Evolutionary conservation across 2,113 vertebrate genomes (phyloP).

Genomic region (Recurvirostra avosetta): DNA sequence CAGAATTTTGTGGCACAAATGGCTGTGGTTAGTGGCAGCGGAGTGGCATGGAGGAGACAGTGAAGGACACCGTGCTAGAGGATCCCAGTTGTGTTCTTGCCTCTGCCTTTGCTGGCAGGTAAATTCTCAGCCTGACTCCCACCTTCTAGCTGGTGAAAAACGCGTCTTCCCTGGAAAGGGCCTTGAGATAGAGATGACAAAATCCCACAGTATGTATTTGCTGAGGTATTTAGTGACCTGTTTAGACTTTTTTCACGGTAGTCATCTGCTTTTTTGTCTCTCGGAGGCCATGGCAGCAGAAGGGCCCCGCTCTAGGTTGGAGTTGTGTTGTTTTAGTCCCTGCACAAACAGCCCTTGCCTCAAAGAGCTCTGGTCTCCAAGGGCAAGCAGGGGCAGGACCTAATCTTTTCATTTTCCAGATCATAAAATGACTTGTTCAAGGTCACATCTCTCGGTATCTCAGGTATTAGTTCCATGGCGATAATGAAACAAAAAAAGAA

Average conservation of each 20-base stretch:
- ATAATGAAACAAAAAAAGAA: not conserved
- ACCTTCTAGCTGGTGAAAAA: not conserved
- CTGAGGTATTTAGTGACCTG: not conserved
- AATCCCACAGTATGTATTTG: not conserved
- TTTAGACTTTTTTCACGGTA: not conserved
- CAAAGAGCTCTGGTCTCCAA: not conserved
- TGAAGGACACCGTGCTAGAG: not conserved
- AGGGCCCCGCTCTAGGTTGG: not conserved
- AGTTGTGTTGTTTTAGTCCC: not conserved
- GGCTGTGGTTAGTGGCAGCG: not conserved
- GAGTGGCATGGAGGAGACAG: not conserved
- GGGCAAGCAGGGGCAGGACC: not conserved
- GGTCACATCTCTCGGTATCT: not conserved
- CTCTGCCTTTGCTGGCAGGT: not conserved
- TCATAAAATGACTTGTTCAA: constrained; percentile 6
- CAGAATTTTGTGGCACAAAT: not conserved
- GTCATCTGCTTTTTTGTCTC: not conserved
- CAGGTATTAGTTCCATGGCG: not conserved
- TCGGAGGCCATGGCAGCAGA: not conserved
- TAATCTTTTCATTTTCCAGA: constrained; percentile 31
- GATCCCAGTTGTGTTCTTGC: not conserved
- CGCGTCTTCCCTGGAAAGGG: not conserved
- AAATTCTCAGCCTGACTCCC: not conserved
- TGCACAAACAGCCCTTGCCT: not conserved
- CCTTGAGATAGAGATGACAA: not conserved